Evolutionary conservation across 2,888 invertebrate genomes (phyloP).

Genomic region (Eupithecia pulchellata): DNA sequence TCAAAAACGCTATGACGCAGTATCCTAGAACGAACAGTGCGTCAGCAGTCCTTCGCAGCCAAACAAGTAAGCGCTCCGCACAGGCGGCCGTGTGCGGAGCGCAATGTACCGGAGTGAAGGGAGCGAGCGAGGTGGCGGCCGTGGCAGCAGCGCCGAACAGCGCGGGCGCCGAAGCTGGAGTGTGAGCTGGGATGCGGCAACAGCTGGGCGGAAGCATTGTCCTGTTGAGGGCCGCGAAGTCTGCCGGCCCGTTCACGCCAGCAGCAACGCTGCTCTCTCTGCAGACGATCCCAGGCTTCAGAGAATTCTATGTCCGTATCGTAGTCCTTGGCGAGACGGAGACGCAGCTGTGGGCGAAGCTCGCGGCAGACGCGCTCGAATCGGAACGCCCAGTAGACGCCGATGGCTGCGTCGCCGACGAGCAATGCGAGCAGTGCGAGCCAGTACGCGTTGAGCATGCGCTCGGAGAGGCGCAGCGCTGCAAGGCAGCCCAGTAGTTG

Average conservation of each 20-base stretch:
- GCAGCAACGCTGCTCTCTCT: conserved; percentile 91
- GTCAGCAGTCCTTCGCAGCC: conserved; percentile 92
- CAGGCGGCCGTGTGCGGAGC: conserved; percentile 87
- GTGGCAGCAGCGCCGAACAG: conserved; percentile 70
- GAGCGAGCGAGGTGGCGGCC: conserved; percentile 66
- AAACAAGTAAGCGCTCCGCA: conserved; percentile 89
- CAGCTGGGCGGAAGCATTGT: conserved; percentile 78
- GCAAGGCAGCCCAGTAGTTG: conserved; percentile 93
- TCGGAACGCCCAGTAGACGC: conserved; percentile 93
- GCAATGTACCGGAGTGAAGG: conserved; percentile 74
- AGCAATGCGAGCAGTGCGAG: conserved; percentile 90
- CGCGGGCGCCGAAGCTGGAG: conserved; percentile 82
- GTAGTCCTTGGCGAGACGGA: conserved; percentile 88
- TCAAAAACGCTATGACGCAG: conserved; percentile 95
- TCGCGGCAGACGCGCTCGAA: conserved; percentile 91
- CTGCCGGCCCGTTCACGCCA: conserved; percentile 89
- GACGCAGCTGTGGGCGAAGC: conserved; percentile 88
- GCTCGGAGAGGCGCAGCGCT: conserved; percentile 91
- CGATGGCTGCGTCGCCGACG: conserved; percentile 93
- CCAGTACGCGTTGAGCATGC: conserved; percentile 94
- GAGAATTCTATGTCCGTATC: conserved; percentile 90
- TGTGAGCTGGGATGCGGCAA: conserved; percentile 76
- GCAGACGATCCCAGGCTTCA: conserved; percentile 91
- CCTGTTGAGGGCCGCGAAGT: conserved; percentile 78
- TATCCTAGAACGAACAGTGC: conserved; percentile 93